These are phyloP conservation scores for Alexandromys fortis DNA, from an alignment of 2,113 vertebrate genomes.

Conservation along the genomic window DNA sequence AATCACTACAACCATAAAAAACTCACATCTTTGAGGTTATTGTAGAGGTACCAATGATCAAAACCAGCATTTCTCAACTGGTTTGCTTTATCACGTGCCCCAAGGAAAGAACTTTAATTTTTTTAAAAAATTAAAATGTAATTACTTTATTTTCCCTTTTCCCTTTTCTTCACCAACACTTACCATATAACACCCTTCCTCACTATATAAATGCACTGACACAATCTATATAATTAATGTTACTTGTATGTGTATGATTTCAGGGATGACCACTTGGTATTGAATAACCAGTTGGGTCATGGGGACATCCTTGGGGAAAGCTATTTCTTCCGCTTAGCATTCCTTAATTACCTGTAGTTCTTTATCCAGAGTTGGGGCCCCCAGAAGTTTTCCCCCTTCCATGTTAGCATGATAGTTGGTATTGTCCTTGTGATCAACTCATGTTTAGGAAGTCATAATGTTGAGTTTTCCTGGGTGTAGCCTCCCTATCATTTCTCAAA, in stretches of 20 bases:
- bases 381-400: not conserved
- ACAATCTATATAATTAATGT: not conserved
- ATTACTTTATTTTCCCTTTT: not conserved
- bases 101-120: not conserved
- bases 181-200: not conserved
- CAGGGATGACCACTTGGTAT: not conserved
- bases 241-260: not conserved
- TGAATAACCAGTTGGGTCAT: not conserved
- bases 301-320: not conserved
- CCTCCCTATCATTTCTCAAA: not conserved
- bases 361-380: not conserved
- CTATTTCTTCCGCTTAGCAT: not conserved
- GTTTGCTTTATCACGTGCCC: conserved; percentile 51
- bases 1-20: not conserved
- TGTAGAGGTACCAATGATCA: conserved; percentile 50
- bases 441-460: not conserved
- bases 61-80: conserved; percentile 40
- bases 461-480: not conserved
- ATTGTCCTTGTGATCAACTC: not conserved
- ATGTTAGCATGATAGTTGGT: not conserved
- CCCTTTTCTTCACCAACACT: not conserved
- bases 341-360: not conserved
- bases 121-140: not conserved
- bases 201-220: not conserved
- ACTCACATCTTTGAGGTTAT: conserved; percentile 54